A percentile compares a stretch with the other conserved stretches of the same genome.
Conservation (phyloP, 1,140 invertebrate genomes). For the Temnothorax curvispinosus region DNA sequence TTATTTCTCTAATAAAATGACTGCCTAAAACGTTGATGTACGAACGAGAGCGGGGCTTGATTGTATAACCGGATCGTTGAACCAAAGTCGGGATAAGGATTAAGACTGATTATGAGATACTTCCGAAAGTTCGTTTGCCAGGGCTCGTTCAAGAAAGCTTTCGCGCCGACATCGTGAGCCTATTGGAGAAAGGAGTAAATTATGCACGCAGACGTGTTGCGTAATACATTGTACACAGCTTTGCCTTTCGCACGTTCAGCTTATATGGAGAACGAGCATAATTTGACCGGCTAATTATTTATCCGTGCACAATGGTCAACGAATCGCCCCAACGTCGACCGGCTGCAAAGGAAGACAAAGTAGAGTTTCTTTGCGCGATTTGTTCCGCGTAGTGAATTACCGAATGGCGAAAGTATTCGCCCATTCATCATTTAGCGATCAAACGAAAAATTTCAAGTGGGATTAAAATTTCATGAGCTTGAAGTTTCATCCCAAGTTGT, state of each 20-base stretch:
- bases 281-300: conserved; percentile 29
- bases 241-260: background rate
- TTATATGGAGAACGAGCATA: conserved; percentile 9
- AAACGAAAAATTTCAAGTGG: conserved; percentile 15
- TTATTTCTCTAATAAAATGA: conserved; percentile 60
- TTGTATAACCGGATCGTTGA: conserved; percentile 1
- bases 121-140: conserved; percentile 28
- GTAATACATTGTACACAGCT: background rate
- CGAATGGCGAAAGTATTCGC: background rate
- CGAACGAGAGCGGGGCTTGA: no score
- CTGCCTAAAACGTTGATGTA: background rate
- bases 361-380: background rate
- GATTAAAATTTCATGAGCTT: conserved; percentile 54
- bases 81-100: background rate
- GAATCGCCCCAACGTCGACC: background rate
- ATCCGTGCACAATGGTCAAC: conserved; percentile 21
- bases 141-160: background rate
- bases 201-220: background rate
- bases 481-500: background rate
- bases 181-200: conserved; percentile 2
- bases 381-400: conserved; percentile 5
- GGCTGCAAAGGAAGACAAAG: conserved; percentile 13
- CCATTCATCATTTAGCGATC: conserved; percentile 38
- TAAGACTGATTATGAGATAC: conserved; percentile 13
- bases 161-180: background rate